These are phyloP conservation scores for Leptinotarsa defecta DNA, from an alignment of 1,140 invertebrate species.

Conservation along the genomic window DNA sequence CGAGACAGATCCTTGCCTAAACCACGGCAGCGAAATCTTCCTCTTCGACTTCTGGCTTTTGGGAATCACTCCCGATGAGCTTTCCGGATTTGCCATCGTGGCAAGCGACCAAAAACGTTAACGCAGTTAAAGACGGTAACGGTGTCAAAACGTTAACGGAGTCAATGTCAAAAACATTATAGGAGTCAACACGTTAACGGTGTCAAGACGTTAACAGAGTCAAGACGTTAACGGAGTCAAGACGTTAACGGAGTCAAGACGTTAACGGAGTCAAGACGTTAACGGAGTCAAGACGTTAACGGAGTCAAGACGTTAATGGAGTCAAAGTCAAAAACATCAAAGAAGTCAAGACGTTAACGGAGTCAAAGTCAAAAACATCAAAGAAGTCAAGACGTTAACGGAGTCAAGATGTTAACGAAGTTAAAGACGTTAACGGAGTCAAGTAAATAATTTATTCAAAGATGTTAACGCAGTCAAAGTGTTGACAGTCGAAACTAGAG, in stretches of 20 bases:
- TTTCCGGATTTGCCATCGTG: conserved; percentile 28
- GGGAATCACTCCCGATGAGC: conserved; percentile 57
- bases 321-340: background rate
- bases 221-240: background rate
- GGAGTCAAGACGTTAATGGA: background rate
- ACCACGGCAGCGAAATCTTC: conserved; percentile 89
- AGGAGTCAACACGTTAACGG: background rate
- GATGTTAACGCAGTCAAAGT: background rate
- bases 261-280: no score
- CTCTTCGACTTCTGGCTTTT: conserved; percentile 70
- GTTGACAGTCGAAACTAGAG: no score
- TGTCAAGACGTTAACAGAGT: background rate
- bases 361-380: background rate
- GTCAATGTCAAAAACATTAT: background rate
- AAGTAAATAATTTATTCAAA: background rate
- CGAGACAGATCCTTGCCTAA: conserved; percentile 75
- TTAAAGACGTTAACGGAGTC: background rate
- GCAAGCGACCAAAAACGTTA: background rate
- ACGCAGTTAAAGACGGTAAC: background rate
- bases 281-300: background rate
- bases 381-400: background rate
- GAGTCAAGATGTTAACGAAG: background rate
- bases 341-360: background rate
- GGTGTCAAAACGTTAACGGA: background rate
- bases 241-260: background rate